A percentile compares a stretch with the other conserved stretches of the same genome.
These are phyloP conservation scores for Neodiprion fabricii DNA, from an alignment of 1,140 invertebrate genomes.

Conservation along the genomic window DNA sequence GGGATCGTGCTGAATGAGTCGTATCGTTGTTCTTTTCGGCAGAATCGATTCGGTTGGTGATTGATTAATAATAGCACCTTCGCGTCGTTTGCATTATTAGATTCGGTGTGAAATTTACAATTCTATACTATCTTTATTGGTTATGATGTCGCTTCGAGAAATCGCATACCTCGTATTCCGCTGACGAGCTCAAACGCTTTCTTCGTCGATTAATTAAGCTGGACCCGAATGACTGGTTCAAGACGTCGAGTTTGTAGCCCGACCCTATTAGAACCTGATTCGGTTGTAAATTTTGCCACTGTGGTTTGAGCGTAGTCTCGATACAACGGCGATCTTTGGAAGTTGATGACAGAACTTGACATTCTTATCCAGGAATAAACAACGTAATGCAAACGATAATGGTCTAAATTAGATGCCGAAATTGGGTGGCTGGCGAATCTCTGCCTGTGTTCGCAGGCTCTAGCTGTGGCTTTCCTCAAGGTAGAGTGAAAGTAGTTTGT, in stretches of 20 bases:
- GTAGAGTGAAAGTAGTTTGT: background rate
- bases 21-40: no score
- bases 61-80: background rate
- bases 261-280: background rate
- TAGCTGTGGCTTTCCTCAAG: background rate
- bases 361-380: background rate
- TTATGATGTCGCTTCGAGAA: background rate
- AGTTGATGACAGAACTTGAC: background rate
- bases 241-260: background rate
- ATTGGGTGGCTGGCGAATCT: background rate
- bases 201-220: background rate
- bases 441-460: background rate
- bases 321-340: background rate
- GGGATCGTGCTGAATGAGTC: no score
- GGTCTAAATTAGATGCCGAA: background rate
- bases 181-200: background rate
- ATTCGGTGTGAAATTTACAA: background rate
- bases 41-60: no score
- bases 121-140: background rate
- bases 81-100: background rate
- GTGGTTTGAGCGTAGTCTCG: background rate
- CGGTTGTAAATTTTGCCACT: constrained; percentile 26
- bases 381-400: background rate
- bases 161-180: background rate
- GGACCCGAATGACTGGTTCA: background rate